phyloP scores from a whole-genome alignment of 1,140 invertebrate species.

The Drosophila elegans region DNA sequence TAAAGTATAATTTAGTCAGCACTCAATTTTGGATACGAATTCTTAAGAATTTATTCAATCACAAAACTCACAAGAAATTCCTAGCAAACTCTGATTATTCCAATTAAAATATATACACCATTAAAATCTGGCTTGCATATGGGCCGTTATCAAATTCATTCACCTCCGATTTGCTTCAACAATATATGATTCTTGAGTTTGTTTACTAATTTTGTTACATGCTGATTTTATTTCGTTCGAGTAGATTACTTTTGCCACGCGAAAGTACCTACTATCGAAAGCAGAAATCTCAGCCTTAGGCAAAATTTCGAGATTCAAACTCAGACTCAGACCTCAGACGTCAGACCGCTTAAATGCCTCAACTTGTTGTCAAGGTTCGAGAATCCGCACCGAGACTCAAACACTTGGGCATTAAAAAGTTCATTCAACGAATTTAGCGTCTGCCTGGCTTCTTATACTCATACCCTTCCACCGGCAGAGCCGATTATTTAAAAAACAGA shows the following conservation, averaged over 20 bases:
- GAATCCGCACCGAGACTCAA: slow-evolving; percentile 6
- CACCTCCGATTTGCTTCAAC: no score
- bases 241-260: no score
- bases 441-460: slow-evolving; percentile 11
- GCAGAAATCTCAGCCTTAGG: neutral
- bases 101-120: neutral
- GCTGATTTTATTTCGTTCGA: no score
- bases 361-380: slow-evolving; percentile 28
- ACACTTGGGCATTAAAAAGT: slow-evolving; percentile 27
- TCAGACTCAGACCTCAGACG: neutral
- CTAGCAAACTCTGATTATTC: neutral
- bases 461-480: slow-evolving; percentile 16
- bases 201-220: no score
- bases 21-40: neutral
- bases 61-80: neutral
- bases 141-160: slow-evolving; percentile 3
- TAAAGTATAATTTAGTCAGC: no score
- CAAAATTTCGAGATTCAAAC: neutral
- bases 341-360: slow-evolving; percentile 23
- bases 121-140: neutral
- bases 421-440: slow-evolving; percentile 12
- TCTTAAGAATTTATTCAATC: neutral
- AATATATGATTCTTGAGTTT: no score
- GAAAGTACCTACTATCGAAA: neutral
- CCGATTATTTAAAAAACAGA: slow-evolving; percentile 11